Evolutionary conservation across 2,888 invertebrate genomes (phyloP), one percentile per base, ranked within the genome.

Genomic region (Drosophila picticornis): DNA sequence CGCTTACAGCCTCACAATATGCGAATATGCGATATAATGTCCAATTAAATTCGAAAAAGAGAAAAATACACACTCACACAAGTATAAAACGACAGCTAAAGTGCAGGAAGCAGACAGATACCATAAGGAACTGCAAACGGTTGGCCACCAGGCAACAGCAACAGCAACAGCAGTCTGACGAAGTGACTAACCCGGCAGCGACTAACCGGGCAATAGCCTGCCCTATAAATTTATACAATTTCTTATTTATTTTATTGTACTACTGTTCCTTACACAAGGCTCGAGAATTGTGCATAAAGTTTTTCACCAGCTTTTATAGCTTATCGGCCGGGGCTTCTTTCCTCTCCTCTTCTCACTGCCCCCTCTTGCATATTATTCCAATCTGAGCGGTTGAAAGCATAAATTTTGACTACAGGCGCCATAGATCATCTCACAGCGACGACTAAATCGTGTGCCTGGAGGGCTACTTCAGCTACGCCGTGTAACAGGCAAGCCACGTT

Each of bases 201-300:
- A 34, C 34, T 34, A 34, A 34, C 13, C 34, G 25, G 16, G 55
- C 83, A 73, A 57, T 78, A 60, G 56, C 46, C 72, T 69, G 67
- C 61, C 62, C 57, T 77, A 87, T 87, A 87, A 87, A 87, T 87
- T 90, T 90, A 90, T 87, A 90, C 86, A 85, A 83, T 88, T 90
- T 87, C 78, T 71, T 75, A 85, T 90, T 75, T 86, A 83, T 90
- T 90, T 86, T 88, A 80, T 87, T 84, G 85, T 88, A 71, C 63
- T 88, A 76, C 72, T 74, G 78, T 88, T 82, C 74, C 75, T 78
- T 82, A 72, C 77, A 87, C 73, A 83, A 84, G 83, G 59, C 81
- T 82, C 88, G 67, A 67, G 70, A 84, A 70, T 67, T 82, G 62
- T 82, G 76, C 88, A 83, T 76, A 87, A 84, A 84, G 66, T 75